Base-by-base conservation (phyloP, 2,797 vertebrate genomes). In the Clarias laeviceps region DNA sequence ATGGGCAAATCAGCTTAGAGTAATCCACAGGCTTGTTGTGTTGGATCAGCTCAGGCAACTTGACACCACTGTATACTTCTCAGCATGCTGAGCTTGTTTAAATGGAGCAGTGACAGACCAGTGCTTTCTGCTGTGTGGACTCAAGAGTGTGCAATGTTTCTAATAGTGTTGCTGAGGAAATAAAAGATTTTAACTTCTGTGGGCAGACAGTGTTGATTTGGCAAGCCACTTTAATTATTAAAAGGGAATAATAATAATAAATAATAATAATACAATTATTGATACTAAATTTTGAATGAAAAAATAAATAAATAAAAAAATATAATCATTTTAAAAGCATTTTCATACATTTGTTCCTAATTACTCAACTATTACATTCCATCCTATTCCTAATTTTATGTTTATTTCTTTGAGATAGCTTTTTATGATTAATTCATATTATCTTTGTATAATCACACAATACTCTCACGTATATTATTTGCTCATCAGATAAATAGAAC, bases 1-100 rank as follows among this genome's bases (percentile, higher is more conserved):
- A 94, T 93, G 92, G 81, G 92, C 91, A 94, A 95, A 94, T 94
- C 93, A 94, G 90, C 91, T 95, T 94, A 94, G 86, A 93, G 91
- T 94, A 94, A 95, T 94, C 94, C 93, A 85, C 84, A 89, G 89
- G 87, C 89, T 93, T 92, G 90, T 92, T 93, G 91, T 93, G 78
- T 88, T 74, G 82, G 88, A 94, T 94, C 92, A 94, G 94, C 92
- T 91, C 89, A 72, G 85, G 91, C 86, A 90, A 93, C 90, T 92
- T 93, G 91, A 94, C 93, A 93, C 92, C 89, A 94, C 93, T 95
- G 93, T 95, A 92, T 91, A 93, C 91, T 93, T 92, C 91, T 91
- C 92, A 93, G 94, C 93, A 93, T 90, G 90, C 92, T 93, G 93
- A 92, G 90, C 93, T 95, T 94, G 93, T 95, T 85, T 88, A 89